phyloP scores from a whole-genome alignment of 2,797 vertebrate genomes.

The Streptopelia turtur region DNA sequence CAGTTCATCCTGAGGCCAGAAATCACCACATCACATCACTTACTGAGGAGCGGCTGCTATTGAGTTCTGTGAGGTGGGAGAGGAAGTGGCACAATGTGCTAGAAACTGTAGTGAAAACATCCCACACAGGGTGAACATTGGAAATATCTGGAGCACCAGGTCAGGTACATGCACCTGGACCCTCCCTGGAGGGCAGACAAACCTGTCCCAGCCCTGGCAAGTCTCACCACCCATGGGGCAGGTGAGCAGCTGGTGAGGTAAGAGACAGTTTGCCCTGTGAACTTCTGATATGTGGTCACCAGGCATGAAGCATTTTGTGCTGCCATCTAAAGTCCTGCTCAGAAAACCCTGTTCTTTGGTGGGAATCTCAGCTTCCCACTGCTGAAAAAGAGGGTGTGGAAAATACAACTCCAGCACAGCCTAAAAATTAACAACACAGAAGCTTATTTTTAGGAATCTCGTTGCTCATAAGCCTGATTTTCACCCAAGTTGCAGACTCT shows the following conservation, averaged over 20 bases:
- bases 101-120: neutral
- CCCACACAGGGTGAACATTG: neutral
- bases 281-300: neutral
- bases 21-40: rapidly evolving
- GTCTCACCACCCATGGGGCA: neutral
- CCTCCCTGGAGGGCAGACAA: neutral
- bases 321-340: neutral
- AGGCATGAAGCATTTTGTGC: neutral
- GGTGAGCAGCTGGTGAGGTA: neutral
- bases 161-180: rapidly evolving
- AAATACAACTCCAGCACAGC: neutral
- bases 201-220: neutral
- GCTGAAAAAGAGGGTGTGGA: neutral
- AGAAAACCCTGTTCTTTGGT: neutral
- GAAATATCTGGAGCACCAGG: rapidly evolving
- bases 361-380: neutral
- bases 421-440: neutral
- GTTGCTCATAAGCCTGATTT: neutral
- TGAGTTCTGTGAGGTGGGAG: rapidly evolving
- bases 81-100: neutral
- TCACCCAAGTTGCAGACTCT: neutral
- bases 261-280: neutral
- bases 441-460: constrained; percentile 8
- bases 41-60: neutral
- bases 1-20: neutral